These are phyloP conservation scores for Dicentrarchus labrax DNA, from an alignment of 2,113 vertebrate species.

Conservation along the genomic window DNA sequence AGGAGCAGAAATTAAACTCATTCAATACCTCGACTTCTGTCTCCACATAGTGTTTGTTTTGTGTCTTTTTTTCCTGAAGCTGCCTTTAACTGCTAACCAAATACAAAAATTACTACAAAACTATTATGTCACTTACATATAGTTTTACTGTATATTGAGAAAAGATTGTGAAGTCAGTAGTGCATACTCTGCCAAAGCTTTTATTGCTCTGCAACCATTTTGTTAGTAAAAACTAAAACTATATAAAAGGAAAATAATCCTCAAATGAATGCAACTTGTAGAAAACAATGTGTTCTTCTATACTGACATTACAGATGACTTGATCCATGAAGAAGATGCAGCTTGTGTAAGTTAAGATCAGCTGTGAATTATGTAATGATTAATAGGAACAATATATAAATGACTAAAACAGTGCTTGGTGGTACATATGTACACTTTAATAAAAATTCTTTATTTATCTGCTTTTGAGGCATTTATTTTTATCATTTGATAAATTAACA, in stretches of 20 bases:
- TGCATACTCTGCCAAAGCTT: too few species aligned
- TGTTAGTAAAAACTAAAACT: neutral
- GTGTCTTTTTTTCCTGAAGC: neutral
- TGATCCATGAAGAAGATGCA: neutral
- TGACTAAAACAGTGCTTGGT: neutral
- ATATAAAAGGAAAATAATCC: neutral
- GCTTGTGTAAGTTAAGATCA: neutral
- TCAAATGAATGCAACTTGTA: neutral
- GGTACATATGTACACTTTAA: neutral
- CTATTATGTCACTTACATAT: neutral
- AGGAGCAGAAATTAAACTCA: slow-evolving; percentile 27
- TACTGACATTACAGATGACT: neutral
- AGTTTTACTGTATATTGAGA: neutral
- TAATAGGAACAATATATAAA: neutral
- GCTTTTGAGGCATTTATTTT: slow-evolving; percentile 9
- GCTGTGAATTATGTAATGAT: neutral
- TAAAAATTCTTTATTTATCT: neutral
- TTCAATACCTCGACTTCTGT: neutral
- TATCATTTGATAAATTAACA: neutral
- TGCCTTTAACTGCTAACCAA: neutral
- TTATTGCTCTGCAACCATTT: neutral
- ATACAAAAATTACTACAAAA: too few species aligned
- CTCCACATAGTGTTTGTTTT: neutral
- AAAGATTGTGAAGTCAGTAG: neutral
- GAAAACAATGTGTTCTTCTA: neutral